A percentile compares a stretch with the other conserved stretches of the same genome.
Conservation (phyloP, 2,797 vertebrate species). For the Myoxocephalus aenaeus region DNA sequence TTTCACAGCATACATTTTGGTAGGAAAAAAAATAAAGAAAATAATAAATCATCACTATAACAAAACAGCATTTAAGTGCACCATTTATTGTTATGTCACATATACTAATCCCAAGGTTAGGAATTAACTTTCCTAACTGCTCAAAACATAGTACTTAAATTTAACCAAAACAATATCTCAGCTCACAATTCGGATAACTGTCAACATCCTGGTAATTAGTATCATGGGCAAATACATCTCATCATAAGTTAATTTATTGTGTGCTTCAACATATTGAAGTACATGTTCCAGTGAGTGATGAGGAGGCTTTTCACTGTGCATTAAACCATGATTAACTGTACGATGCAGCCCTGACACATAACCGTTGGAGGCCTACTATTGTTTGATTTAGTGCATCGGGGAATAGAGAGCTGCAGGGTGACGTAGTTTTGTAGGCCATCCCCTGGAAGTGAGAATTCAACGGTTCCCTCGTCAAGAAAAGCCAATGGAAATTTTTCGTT, state of each 20-base stretch:
- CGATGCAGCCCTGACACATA: slow-evolving; percentile 25
- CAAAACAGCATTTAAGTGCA: not conserved
- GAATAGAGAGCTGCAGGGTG: not conserved
- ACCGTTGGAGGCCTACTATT: slow-evolving; percentile 4
- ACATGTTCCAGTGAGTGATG: slow-evolving; percentile 5
- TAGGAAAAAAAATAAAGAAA: not conserved
- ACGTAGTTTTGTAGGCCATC: not conserved
- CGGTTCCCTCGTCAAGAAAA: not conserved
- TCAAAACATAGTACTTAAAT: not conserved
- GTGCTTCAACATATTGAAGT: not conserved
- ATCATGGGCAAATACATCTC: not conserved
- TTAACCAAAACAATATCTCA: not conserved
- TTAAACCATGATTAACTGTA: slow-evolving; percentile 37
- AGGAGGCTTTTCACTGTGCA: slow-evolving; percentile 5
- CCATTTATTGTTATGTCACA: not conserved
- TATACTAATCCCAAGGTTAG: not conserved
- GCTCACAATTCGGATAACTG: not conserved
- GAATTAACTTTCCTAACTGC: not conserved
- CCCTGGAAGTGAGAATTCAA: not conserved
- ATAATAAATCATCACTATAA: not conserved
- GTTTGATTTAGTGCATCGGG: not conserved
- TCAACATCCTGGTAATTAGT: not conserved
- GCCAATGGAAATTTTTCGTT: too few species aligned
- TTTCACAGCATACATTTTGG: not conserved
- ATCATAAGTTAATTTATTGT: not conserved